Evolutionary conservation across 2,113 vertebrate species (phyloP).

Genomic region (Hiodon tergisus): DNA sequence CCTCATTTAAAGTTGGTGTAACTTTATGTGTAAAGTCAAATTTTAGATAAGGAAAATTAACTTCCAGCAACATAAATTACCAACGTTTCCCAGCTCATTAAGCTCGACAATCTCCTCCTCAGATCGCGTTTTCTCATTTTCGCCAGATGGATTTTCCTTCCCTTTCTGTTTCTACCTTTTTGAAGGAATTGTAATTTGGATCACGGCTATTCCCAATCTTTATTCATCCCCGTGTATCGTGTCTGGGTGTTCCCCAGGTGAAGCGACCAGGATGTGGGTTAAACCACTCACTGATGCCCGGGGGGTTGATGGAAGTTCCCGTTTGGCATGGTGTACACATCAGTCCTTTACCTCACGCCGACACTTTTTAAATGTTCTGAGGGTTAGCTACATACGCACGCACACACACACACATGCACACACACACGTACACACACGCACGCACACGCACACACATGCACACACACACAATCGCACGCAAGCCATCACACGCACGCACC

Average conservation of each 20-base stretch:
- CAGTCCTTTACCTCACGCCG: not conserved
- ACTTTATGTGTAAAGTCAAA: slow-evolving; percentile 31
- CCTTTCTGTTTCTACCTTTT: not conserved
- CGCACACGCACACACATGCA: not conserved
- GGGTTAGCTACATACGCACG: not conserved
- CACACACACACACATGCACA: not conserved
- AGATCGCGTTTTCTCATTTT: slow-evolving; percentile 28
- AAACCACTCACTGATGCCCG: no score
- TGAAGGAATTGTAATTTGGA: slow-evolving; percentile 21
- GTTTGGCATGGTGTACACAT: not conserved
- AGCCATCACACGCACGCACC: not conserved
- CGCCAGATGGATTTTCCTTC: slow-evolving; percentile 1
- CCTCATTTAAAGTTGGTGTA: slow-evolving; percentile 24
- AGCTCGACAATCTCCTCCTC: slow-evolving; percentile 20
- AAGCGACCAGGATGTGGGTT: not conserved
- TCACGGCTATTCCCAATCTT: not conserved
- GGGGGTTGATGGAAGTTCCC: not conserved
- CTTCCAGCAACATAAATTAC: slow-evolving; percentile 26
- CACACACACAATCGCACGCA: not conserved
- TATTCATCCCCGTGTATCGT: not conserved
- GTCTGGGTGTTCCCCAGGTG: not conserved
- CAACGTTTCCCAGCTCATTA: slow-evolving; percentile 26
- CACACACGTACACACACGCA: not conserved
- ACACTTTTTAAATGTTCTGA: no score
- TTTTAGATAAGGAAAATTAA: slow-evolving; percentile 31